These are phyloP conservation scores for Lysiphlebus fabarum DNA, from an alignment of 1,140 invertebrate species.

Conservation along the genomic window DNA sequence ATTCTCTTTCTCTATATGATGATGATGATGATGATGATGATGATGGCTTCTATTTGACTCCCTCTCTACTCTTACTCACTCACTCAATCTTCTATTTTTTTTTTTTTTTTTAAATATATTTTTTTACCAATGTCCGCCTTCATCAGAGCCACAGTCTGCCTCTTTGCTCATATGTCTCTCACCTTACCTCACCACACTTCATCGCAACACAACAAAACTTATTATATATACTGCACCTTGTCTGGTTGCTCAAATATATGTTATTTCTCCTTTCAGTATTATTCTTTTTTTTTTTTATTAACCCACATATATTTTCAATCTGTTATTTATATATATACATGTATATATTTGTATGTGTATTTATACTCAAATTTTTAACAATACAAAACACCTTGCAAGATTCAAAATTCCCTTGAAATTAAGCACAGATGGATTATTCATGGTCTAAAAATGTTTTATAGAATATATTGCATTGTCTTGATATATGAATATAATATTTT, in stretches of 20 bases:
- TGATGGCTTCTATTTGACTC: constrained; percentile 13
- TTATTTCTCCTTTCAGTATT: constrained; percentile 9
- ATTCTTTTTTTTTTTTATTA: constrained; percentile 13
- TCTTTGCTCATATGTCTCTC: constrained; percentile 19
- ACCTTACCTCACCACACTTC: constrained; percentile 12
- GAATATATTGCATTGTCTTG: no score
- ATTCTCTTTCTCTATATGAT: constrained; percentile 24
- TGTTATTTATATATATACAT: no score
- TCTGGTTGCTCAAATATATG: constrained; percentile 7
- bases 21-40: no score
- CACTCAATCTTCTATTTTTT: constrained; percentile 18
- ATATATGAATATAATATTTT: no score
- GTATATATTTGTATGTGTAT: no score
- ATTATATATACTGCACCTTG: constrained; percentile 16
- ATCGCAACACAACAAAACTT: background rate
- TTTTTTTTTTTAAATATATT: no score
- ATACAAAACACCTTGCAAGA: no score
- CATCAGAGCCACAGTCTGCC: constrained; percentile 19
- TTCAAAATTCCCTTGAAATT: no score
- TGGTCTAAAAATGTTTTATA: no score
- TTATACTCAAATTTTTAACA: no score
- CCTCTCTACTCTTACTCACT: constrained; percentile 11
- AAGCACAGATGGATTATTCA: no score
- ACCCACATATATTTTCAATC: no score
- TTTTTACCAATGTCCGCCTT: background rate